Conservation (phyloP, 2,888 invertebrate species). For the Silvanus unidentatus region DNA sequence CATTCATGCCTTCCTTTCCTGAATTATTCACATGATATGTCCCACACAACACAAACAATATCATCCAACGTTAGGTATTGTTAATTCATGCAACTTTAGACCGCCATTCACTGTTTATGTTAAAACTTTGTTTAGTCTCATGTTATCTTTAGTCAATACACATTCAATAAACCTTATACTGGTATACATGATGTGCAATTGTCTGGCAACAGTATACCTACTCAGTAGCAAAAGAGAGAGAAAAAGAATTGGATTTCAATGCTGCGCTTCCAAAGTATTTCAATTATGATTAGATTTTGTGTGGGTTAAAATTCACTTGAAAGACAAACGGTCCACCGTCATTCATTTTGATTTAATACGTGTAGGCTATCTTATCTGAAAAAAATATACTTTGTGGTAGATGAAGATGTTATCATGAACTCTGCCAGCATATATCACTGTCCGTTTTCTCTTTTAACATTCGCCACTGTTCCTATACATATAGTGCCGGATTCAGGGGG, state of each 20-base stretch:
- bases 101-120: slow-evolving; percentile 4
- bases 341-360: slow-evolving; percentile 29
- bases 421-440: slow-evolving; percentile 34
- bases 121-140: slow-evolving; percentile 1
- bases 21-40: slow-evolving; percentile 11
- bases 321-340: too few relatives aligned
- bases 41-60: slow-evolving; percentile 13
- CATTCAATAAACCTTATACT: background rate
- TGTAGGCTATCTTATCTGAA: slow-evolving; percentile 27
- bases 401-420: slow-evolving; percentile 37
- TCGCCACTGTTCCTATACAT: slow-evolving; percentile 23
- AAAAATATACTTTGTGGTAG: slow-evolving; percentile 29
- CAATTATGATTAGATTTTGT: too few relatives aligned
- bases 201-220: too few relatives aligned
- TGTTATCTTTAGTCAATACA: slow-evolving; percentile 3
- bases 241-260: too few relatives aligned
- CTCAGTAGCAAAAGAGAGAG: too few relatives aligned
- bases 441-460: slow-evolving; percentile 18
- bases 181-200: too few relatives aligned
- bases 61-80: slow-evolving; percentile 2
- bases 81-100: slow-evolving; percentile 4
- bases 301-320: too few relatives aligned
- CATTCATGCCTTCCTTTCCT: slow-evolving; percentile 8
- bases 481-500: slow-evolving; percentile 6
- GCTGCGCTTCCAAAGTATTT: too few relatives aligned